Evolutionary conservation across 1,140 invertebrate species (phyloP), one percentile per base, ranked within the genome.

Genomic region (Trissolcus basalis): DNA sequence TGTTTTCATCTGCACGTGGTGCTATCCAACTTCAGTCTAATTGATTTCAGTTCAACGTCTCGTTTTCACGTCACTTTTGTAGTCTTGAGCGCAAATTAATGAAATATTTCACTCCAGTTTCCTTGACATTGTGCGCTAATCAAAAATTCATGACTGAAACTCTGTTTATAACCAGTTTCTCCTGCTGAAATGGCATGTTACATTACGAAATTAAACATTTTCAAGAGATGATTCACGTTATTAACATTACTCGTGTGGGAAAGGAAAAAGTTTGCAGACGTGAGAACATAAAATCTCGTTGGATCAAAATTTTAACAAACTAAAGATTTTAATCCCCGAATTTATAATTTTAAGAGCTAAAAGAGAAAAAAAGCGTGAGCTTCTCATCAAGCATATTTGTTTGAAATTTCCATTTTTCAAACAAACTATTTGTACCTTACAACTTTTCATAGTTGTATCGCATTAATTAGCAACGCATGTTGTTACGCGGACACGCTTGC

Each of bases 381-480:
- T 27, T 27, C 19, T 6, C 1, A 27, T 27, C 19, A 6, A 27
- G 19, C 9, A n/a, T 9, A 9, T 39, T 39, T 39, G n/a, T n/a
- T 11, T 39, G 3, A 39, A 39, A 44, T 45, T 51, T 27, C 1
- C 13, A 16, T 59, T 59, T 58, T 43, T 19, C 45, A 12, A 35
- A 65, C 65, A 60, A 27, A 27, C 1, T 27, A 6, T 27, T 61
- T 41, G 13, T 12, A 44, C 13, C 48, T 32, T 16, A 50, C 47
- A 61, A 61, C 50, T 53, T 56, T 13, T 35, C 45, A 15, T 55
- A 67, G 36, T 60, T 61, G 53, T 49, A 63, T 47, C 44, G 54
- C 59, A 44, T 74, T 75, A 75, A 75, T 75, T 75, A 75, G 64
- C 36, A 50, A 58, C 10, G 56, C 45, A 63, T 58, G 58, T 55